Evolutionary conservation across 2,113 vertebrate genomes (phyloP).

Genomic region (Bucco capensis): DNA sequence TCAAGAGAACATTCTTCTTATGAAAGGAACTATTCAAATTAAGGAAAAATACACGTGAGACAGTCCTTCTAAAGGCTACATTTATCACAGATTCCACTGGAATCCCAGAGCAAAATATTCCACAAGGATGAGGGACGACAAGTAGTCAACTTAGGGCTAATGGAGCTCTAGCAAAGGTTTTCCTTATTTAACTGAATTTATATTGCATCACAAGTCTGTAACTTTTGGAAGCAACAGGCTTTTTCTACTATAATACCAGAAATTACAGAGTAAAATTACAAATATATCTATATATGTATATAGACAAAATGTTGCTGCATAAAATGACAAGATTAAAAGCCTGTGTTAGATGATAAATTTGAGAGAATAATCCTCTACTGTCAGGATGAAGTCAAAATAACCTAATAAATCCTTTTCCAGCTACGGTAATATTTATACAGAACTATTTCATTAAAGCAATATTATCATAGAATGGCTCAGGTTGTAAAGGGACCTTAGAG

Average conservation of each 20-base stretch:
- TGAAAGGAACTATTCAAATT: not conserved
- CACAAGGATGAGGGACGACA: not conserved
- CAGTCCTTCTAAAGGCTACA: not conserved
- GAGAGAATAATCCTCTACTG: not conserved
- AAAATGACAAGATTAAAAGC: not conserved
- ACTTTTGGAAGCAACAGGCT: not conserved
- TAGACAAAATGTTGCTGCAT: not conserved
- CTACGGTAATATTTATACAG: not conserved
- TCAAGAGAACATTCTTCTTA: not conserved
- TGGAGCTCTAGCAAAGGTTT: not conserved
- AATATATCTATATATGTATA: not conserved
- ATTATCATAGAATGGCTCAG: too few relatives aligned
- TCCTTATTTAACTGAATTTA: not conserved
- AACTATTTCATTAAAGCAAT: not conserved
- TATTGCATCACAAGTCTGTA: not conserved
- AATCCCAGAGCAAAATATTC: not conserved
- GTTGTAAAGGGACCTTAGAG: too few relatives aligned
- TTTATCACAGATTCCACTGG: not conserved
- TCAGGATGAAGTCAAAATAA: not conserved
- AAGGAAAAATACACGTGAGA: not conserved
- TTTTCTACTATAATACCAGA: not conserved
- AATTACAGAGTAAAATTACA: not conserved
- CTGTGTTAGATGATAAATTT: not conserved
- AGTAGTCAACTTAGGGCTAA: not conserved
- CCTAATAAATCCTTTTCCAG: not conserved